Conservation (phyloP, 2,888 invertebrate species). For the Heterodera filipjevi region DNA sequence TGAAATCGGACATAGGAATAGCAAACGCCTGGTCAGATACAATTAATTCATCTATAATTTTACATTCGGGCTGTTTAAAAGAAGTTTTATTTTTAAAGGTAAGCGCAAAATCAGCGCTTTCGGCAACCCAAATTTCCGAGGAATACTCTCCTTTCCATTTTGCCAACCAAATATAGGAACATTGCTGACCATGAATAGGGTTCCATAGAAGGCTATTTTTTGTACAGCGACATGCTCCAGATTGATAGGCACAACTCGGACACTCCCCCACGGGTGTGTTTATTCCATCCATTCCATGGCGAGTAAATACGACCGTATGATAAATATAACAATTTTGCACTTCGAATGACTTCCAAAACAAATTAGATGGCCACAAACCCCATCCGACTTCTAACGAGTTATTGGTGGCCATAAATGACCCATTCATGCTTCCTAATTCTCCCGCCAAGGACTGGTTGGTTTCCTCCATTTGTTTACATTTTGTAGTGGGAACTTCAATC, state of each 20-base stretch:
- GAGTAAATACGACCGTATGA: slow-evolving; percentile 15
- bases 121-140: background rate
- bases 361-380: background rate
- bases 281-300: background rate
- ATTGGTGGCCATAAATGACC: background rate
- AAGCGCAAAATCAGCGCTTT: slow-evolving; percentile 8
- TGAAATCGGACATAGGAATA: background rate
- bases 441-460: background rate
- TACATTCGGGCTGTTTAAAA: background rate
- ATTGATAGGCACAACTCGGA: background rate
- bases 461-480: background rate
- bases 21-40: slow-evolving; percentile 16
- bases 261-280: slow-evolving; percentile 3
- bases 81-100: background rate
- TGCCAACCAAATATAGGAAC: background rate
- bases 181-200: background rate
- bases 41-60: background rate
- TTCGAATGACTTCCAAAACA: background rate
- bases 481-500: background rate
- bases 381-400: background rate
- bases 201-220: slow-evolving; percentile 11
- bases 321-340: background rate
- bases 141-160: slow-evolving; percentile 17
- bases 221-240: background rate
- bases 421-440: background rate